Percentiles rank a stretch among this genome's conserved stretches.
phyloP scores from a whole-genome alignment of 2,113 vertebrate species.

The Stomatorhinus ivindoensis region DNA sequence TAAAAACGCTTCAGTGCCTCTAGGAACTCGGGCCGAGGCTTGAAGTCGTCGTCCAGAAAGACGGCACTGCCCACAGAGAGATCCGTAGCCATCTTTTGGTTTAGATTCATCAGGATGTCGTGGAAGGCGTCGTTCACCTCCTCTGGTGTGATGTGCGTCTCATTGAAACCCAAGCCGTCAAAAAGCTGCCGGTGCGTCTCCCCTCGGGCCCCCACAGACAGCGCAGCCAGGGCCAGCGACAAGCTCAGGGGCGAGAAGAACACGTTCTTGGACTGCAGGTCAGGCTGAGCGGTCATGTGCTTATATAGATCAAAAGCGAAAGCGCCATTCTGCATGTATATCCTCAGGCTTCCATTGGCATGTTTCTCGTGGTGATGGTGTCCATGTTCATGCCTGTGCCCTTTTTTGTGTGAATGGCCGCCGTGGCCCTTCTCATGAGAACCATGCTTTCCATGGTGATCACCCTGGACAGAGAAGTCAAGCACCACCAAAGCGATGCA shows the following conservation, averaged over 20 bases:
- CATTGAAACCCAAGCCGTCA: slow-evolving; percentile 47
- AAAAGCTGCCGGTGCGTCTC: slow-evolving; percentile 58
- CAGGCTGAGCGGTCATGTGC: slow-evolving; percentile 39
- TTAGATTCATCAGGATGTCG: slow-evolving; percentile 22
- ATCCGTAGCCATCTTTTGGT: slow-evolving; percentile 18
- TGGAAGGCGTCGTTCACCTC: slow-evolving; percentile 37
- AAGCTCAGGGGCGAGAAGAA: slow-evolving; percentile 69
- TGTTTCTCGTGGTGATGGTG: background rate
- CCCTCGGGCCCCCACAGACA: slow-evolving; percentile 55
- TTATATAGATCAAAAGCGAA: slow-evolving; percentile 62
- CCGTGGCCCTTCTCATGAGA: background rate
- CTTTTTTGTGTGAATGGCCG: background rate
- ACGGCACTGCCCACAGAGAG: slow-evolving; percentile 43
- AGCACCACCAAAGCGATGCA: slow-evolving; percentile 5
- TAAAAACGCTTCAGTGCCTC: slow-evolving; percentile 44
- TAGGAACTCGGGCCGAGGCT: slow-evolving; percentile 39
- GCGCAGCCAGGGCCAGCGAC: slow-evolving; percentile 57
- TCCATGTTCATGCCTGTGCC: background rate
- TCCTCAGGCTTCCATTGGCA: slow-evolving; percentile 12
- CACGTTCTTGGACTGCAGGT: slow-evolving; percentile 53
- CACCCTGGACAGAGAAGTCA: slow-evolving; percentile 1
- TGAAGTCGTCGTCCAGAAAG: slow-evolving; percentile 38
- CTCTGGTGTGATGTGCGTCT: slow-evolving; percentile 17
- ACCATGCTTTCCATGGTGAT: background rate
- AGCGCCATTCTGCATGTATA: slow-evolving; percentile 48